These are phyloP conservation scores for Zele albiditarsus DNA, from an alignment of 2,888 invertebrate genomes.

Conservation along the genomic window DNA sequence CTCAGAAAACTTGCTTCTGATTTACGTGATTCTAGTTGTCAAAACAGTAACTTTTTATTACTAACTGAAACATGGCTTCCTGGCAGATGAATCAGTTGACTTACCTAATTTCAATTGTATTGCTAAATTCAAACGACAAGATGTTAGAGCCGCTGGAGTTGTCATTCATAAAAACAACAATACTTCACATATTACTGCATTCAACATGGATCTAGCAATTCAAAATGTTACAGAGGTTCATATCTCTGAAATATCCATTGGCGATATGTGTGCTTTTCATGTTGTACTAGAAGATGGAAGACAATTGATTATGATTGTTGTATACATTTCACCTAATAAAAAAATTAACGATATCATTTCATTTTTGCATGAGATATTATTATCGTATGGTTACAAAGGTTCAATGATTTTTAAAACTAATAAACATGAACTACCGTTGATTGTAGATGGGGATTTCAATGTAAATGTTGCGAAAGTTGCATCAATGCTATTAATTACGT, in stretches of 20 bases:
- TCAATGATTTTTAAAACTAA: constrained; percentile 26
- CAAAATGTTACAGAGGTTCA: neutral
- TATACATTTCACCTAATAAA: constrained; percentile 13
- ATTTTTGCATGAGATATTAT: constrained; percentile 13
- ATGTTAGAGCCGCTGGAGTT: neutral
- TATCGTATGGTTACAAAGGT: constrained; percentile 12
- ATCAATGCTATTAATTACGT: neutral
- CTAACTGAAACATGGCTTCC: neutral
- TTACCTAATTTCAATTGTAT: neutral
- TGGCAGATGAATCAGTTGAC: no score
- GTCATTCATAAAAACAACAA: neutral
- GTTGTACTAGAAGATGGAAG: neutral
- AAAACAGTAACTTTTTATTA: neutral
- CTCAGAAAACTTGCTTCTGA: neutral
- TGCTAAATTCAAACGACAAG: neutral
- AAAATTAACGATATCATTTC: constrained; percentile 11
- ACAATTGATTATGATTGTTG: neutral
- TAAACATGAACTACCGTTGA: constrained; percentile 23
- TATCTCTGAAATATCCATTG: neutral
- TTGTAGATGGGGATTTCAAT: neutral
- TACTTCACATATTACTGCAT: neutral
- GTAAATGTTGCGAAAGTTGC: neutral
- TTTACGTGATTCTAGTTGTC: no score
- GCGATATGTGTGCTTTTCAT: neutral
- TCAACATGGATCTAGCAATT: neutral